A percentile compares a stretch with the other conserved stretches of the same genome.
phyloP scores from a whole-genome alignment of 2,888 invertebrate genomes.

The Alcis repandata region DNA sequence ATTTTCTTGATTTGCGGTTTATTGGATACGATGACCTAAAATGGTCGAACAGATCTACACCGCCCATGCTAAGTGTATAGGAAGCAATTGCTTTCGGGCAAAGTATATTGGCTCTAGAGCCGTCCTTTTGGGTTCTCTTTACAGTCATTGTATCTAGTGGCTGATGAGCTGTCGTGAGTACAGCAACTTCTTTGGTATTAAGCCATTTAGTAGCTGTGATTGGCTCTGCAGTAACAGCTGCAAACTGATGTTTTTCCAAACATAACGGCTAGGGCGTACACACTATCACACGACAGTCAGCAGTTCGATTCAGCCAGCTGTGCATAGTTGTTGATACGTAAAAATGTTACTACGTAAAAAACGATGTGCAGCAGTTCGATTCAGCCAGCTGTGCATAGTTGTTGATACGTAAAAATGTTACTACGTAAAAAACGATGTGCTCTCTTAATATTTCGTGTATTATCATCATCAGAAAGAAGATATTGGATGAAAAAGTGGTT shows the following conservation, averaged over 20 bases:
- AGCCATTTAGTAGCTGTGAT: constrained; percentile 53
- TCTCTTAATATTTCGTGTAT: constrained; percentile 16
- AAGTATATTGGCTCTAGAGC: constrained; percentile 37
- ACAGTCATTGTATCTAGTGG: constrained; percentile 42
- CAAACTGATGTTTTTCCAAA: constrained; percentile 52
- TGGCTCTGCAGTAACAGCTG: constrained; percentile 51
- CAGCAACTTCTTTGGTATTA: constrained; percentile 49
- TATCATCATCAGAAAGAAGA: constrained; percentile 26
- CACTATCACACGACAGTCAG: too few species aligned
- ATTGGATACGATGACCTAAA: constrained; percentile 34
- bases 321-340: too few species aligned
- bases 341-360: constrained; percentile 20
- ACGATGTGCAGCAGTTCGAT: too few species aligned
- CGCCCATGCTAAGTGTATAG: constrained; percentile 46
- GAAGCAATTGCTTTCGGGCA: constrained; percentile 41
- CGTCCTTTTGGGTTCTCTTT: constrained; percentile 46
- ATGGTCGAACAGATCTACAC: constrained; percentile 41
- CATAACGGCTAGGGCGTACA: too few species aligned
- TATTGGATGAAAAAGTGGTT: constrained; percentile 26
- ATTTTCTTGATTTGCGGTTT: constrained; percentile 37
- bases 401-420: too few species aligned
- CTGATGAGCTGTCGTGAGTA: constrained; percentile 51
- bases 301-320: too few species aligned
- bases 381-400: too few species aligned
- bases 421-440: constrained; percentile 27